Conservation (phyloP, 1,140 invertebrate genomes). For the Lepidostoma basale region DNA sequence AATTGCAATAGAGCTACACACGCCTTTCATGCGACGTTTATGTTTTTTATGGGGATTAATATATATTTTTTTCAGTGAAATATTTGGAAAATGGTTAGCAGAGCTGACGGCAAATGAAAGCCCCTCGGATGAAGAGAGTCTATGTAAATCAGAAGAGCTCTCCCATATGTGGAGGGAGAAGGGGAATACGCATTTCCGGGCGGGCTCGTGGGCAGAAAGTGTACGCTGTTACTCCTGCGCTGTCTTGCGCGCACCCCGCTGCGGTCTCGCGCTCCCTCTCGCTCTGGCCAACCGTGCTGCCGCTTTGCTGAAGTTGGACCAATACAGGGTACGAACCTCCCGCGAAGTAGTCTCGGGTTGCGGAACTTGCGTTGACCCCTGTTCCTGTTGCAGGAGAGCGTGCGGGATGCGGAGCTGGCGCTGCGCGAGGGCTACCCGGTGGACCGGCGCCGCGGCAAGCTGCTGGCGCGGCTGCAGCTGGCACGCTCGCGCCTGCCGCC, state of each 20-base stretch:
- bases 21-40: background rate
- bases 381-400: background rate
- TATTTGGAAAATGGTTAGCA: conserved; percentile 8
- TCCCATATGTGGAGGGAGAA: background rate
- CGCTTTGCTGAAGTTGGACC: background rate
- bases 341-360: background rate
- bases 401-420: background rate
- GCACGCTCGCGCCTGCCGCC: background rate
- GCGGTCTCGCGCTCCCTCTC: background rate
- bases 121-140: background rate
- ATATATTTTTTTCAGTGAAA: conserved; percentile 10
- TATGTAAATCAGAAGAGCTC: background rate
- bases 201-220: background rate
- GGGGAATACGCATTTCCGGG: background rate
- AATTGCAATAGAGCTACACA: background rate
- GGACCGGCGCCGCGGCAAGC: background rate
- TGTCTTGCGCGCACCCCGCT: background rate
- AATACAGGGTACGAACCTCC: background rate
- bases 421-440: conserved; percentile 1
- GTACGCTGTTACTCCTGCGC: background rate
- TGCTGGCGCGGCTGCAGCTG: background rate
- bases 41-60: too few species aligned
- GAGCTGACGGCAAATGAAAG: background rate
- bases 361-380: background rate
- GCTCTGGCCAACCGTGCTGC: conserved; percentile 17